Evolutionary conservation across 2,888 invertebrate species (phyloP).

Genomic region (Polyommatus icarus): DNA sequence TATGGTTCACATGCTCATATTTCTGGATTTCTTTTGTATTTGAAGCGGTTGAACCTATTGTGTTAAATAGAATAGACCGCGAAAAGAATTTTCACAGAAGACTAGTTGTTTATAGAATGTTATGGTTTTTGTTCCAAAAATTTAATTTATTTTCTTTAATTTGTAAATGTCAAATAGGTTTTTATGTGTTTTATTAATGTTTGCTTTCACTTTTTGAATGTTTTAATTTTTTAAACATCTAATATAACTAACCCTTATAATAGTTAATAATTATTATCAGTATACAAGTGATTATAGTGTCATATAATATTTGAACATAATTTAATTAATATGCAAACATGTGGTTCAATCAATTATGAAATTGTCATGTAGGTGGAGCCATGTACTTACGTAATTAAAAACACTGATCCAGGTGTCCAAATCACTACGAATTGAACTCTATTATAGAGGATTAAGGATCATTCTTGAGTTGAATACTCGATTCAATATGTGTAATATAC

Average conservation of each 20-base stretch:
- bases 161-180: not conserved
- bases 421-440: not conserved
- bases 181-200: too few species aligned
- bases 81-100: not conserved
- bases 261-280: not conserved
- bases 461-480: not conserved
- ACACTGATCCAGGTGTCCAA: conserved; percentile 2
- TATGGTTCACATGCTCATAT: conserved; percentile 7
- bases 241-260: not conserved
- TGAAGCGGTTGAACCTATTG: conserved; percentile 4
- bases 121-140: too few species aligned
- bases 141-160: too few species aligned
- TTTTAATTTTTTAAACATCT: not conserved
- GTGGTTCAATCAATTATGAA: conserved; percentile 34
- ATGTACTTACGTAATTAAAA: conserved; percentile 39
- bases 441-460: not conserved
- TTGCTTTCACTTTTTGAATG: not conserved
- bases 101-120: not conserved
- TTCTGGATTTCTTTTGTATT: conserved; percentile 6
- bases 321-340: conserved; percentile 27
- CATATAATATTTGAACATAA: conserved; percentile 12
- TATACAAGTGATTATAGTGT: not conserved
- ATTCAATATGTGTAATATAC: not conserved
- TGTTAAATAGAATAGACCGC: not conserved
- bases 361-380: conserved; percentile 36